Base-by-base conservation (phyloP, 2,888 invertebrate genomes). In the Scaptomyza tumidula region DNA sequence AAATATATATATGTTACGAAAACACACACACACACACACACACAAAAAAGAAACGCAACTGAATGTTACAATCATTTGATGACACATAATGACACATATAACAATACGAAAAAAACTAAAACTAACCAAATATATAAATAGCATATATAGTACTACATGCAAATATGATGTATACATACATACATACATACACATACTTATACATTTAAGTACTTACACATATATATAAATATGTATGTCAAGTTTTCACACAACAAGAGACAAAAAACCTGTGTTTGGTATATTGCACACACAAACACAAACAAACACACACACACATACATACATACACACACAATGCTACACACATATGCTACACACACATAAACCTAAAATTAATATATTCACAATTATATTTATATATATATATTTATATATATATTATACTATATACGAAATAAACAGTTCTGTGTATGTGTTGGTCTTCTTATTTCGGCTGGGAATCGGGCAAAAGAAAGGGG, bases 41-140 rank as follows among this genome's bases (percentile, higher is more conserved):
- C 14, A 55, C 41, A 27, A 35, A 31, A 41, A 61, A 46, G 29
- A 61, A 43, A 58, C 53, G 78, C 64, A 86, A 86, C 85, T 78
- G 70, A 85, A 85, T 80, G 87, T 82, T 85, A 84, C 84, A 84
- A 84, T 84, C 84, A 84, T 85, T 69, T 74, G 57, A 84, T 75
- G 87, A 84, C 84, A 87, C 71, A 82, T 86, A 84, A 86, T 77
- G 67, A 43, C 71, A 75, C 35, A 41, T 52, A 41, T 52, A 73
- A 72, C 53, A 75, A 72, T 63, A 59, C 44, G 45, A 50, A 37
- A 65, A 60, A 39, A 14, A 39, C 14, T 60, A 67, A 54, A 70
- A 44, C 52, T 58, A 56, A 52, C 45, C 45, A 62, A 43, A 33
- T 49, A 54, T 44, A 50, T 49, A 49, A 27, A n/a, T n/a, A n/a